These are phyloP conservation scores for Pogonophryne albipinna DNA, from an alignment of 2,797 vertebrate species.

Conservation along the genomic window DNA sequence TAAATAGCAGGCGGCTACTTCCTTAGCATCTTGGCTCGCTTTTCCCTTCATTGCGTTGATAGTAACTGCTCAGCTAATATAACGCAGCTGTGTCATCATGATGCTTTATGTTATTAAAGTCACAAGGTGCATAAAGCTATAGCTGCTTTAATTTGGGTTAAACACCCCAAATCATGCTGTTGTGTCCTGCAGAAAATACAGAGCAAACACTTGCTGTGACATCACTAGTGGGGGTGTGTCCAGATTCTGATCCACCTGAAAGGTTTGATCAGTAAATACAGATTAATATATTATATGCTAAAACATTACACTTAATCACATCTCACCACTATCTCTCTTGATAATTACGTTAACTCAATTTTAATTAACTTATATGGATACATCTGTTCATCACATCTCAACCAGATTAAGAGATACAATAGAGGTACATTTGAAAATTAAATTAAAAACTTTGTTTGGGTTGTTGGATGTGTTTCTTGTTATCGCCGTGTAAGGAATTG, in stretches of 20 bases:
- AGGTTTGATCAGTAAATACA: too few species aligned
- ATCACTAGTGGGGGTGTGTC: constrained; percentile 34
- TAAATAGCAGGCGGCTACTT: constrained; percentile 28
- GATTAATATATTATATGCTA: too few species aligned
- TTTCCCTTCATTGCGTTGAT: neutral
- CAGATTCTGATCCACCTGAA: neutral
- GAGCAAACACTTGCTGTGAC: constrained; percentile 52
- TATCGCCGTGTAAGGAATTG: too few species aligned
- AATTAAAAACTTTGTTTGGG: too few species aligned
- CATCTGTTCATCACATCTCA: too few species aligned
- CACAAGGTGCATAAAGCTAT: neutral
- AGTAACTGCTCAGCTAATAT: neutral
- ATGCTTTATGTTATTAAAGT: neutral
- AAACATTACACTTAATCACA: too few species aligned
- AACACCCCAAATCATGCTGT: neutral
- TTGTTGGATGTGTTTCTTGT: too few species aligned
- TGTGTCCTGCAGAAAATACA: constrained; percentile 26
- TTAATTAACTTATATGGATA: too few species aligned
- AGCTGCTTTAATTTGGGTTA: neutral
- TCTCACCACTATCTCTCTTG: too few species aligned
- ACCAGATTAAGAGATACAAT: too few species aligned
- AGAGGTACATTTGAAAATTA: too few species aligned
- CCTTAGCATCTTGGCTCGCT: constrained; percentile 47
- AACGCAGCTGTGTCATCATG: neutral
- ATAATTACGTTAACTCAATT: too few species aligned